Evolutionary conservation across 2,888 invertebrate genomes (phyloP).

Genomic region (Protophormia terraenovae): DNA sequence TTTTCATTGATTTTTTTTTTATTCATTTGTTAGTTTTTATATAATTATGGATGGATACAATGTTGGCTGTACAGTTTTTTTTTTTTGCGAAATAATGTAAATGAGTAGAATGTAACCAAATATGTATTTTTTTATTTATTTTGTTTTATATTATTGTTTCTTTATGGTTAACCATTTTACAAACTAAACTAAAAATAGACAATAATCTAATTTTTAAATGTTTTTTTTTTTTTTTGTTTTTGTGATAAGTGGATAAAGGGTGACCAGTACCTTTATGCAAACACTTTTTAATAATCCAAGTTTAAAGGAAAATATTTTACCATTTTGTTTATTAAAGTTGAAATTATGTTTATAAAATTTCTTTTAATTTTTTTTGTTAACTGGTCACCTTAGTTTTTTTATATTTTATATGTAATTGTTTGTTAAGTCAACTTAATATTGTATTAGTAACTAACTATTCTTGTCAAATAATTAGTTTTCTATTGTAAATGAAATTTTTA

Average conservation of each 20-base stretch:
- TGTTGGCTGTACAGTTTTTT: constrained; percentile 2
- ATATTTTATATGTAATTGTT: constrained; percentile 4
- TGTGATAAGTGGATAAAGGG: background rate
- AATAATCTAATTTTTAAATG: constrained; percentile 40
- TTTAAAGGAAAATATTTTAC: too few relatives aligned
- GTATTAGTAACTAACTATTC: constrained; percentile 17
- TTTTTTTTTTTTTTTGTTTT: background rate
- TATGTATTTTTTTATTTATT: background rate
- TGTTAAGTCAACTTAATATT: constrained; percentile 27
- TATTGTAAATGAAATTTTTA: constrained; percentile 20
- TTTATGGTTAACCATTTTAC: constrained; percentile 57
- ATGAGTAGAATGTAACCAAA: background rate
- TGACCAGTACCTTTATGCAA: background rate
- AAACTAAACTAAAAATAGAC: constrained; percentile 40
- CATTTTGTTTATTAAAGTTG: too few relatives aligned
- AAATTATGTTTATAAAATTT: too few relatives aligned
- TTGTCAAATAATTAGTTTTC: constrained; percentile 50
- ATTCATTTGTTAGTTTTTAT: constrained; percentile 5
- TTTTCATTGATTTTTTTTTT: constrained; percentile 17
- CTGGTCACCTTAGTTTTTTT: background rate
- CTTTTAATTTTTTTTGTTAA: background rate
- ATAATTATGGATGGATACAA: constrained; percentile 1
- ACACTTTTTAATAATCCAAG: too few relatives aligned
- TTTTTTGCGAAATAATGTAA: background rate
- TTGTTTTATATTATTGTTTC: constrained; percentile 17